phyloP scores from a whole-genome alignment of 2,797 vertebrate genomes.

The Thunnus albacares region DNA sequence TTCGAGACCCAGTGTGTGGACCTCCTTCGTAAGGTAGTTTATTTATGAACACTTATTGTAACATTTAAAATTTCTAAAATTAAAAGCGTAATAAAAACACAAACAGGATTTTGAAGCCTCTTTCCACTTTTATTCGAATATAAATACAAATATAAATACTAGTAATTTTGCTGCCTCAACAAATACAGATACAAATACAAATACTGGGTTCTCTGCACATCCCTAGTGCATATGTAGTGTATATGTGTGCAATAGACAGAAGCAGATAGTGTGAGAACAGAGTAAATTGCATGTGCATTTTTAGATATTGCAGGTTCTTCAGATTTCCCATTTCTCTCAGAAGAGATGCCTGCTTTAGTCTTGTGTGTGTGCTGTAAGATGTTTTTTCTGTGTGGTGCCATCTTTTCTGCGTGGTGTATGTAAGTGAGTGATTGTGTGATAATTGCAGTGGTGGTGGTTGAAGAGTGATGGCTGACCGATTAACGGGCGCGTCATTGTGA shows the following conservation, averaged over 20 bases:
- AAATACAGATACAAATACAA: too few relatives aligned
- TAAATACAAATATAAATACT: too few relatives aligned
- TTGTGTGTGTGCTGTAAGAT: slow-evolving; percentile 31
- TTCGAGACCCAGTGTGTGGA: too few relatives aligned
- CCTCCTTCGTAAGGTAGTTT: too few relatives aligned
- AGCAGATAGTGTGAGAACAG: slow-evolving; percentile 38
- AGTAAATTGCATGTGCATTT: slow-evolving; percentile 56
- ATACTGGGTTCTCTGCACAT: too few relatives aligned
- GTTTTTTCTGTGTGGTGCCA: slow-evolving; percentile 25
- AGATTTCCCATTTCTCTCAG: slow-evolving; percentile 40
- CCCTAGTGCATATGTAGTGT: neutral
- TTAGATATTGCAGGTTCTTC: slow-evolving; percentile 48
- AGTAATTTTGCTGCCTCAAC: too few relatives aligned
- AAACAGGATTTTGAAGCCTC: too few relatives aligned
- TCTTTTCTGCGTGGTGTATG: slow-evolving; percentile 51
- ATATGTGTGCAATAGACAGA: slow-evolving; percentile 30
- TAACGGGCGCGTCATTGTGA: slow-evolving; percentile 80
- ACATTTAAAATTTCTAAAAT: too few relatives aligned
- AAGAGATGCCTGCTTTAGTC: slow-evolving; percentile 26
- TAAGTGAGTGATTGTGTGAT: slow-evolving; percentile 75
- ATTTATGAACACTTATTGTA: too few relatives aligned
- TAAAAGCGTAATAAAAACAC: too few relatives aligned
- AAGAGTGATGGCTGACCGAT: slow-evolving; percentile 86
- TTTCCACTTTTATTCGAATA: too few relatives aligned
- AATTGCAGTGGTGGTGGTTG: slow-evolving; percentile 79